These are phyloP conservation scores for Pyrgus malvae DNA, from an alignment of 2,888 invertebrate species.

Conservation along the genomic window DNA sequence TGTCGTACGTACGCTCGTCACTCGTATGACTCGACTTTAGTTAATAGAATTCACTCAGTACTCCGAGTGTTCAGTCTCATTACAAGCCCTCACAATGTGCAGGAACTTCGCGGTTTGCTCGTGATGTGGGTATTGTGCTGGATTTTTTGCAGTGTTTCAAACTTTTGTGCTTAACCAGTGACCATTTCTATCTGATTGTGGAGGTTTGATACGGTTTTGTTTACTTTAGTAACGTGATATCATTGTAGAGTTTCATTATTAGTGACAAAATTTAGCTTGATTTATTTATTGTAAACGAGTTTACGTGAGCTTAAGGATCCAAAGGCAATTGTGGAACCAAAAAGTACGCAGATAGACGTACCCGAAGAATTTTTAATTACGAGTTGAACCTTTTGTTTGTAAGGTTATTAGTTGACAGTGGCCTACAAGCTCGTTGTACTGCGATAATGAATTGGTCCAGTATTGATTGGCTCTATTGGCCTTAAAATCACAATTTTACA, in stretches of 20 bases:
- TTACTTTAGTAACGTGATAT: background rate
- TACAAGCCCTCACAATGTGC: conserved; percentile 54
- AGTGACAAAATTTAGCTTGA: no score
- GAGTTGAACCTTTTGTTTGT: background rate
- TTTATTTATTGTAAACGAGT: conserved; percentile 1
- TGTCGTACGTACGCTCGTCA: conserved; percentile 39
- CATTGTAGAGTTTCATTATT: no score
- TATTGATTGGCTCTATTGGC: conserved; percentile 60
- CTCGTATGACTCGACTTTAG: conserved; percentile 28
- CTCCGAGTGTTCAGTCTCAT: no score
- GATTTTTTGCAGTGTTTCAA: conserved; percentile 32
- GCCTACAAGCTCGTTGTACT: conserved; percentile 52
- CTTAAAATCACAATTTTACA: conserved; percentile 56
- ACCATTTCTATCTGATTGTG: conserved; percentile 34
- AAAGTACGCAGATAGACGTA: no score
- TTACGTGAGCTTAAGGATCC: conserved; percentile 18
- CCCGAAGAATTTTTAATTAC: background rate
- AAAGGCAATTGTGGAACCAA: no score
- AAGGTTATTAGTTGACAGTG: conserved; percentile 43
- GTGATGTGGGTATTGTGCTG: conserved; percentile 39
- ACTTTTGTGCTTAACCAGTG: conserved; percentile 40
- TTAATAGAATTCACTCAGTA: no score
- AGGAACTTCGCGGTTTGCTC: conserved; percentile 65
- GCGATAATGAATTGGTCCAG: conserved; percentile 57
- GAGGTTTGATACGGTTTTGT: conserved; percentile 10